Percentiles rank a stretch among this genome's conserved stretches.
Evolutionary conservation across 2,113 vertebrate species (phyloP).

Genomic region (Myodes glareolus): DNA sequence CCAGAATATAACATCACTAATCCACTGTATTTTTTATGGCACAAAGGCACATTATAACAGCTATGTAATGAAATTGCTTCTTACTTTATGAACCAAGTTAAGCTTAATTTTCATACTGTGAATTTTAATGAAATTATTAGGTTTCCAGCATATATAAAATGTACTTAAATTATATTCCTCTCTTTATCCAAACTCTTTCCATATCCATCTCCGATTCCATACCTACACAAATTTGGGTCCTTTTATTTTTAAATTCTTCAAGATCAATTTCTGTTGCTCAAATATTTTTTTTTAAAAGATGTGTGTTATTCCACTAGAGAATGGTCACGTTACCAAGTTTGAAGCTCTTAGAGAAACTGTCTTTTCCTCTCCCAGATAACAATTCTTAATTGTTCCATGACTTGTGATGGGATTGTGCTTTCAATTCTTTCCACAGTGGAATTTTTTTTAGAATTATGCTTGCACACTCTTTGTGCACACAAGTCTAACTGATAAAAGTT

Average conservation of each 20-base stretch:
- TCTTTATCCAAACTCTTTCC: background rate
- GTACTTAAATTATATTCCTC: background rate
- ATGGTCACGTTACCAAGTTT: background rate
- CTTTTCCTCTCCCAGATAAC: background rate
- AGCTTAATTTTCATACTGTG: background rate
- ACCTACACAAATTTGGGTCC: background rate
- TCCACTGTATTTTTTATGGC: background rate
- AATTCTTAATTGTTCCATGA: background rate
- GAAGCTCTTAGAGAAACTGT: background rate
- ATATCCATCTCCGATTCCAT: background rate
- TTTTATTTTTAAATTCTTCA: background rate
- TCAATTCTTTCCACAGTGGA: background rate
- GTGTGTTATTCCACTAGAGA: background rate
- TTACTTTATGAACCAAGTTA: background rate
- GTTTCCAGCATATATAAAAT: background rate
- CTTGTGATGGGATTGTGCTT: background rate
- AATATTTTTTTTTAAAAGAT: background rate
- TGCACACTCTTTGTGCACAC: background rate
- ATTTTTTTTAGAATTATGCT: background rate
- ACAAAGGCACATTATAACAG: background rate
- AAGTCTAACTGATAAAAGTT: background rate
- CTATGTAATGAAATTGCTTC: background rate
- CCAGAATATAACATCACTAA: background rate
- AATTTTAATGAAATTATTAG: background rate
- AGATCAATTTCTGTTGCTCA: background rate